phyloP scores from a whole-genome alignment of 2,888 invertebrate genomes.

The Sialis lutaria region DNA sequence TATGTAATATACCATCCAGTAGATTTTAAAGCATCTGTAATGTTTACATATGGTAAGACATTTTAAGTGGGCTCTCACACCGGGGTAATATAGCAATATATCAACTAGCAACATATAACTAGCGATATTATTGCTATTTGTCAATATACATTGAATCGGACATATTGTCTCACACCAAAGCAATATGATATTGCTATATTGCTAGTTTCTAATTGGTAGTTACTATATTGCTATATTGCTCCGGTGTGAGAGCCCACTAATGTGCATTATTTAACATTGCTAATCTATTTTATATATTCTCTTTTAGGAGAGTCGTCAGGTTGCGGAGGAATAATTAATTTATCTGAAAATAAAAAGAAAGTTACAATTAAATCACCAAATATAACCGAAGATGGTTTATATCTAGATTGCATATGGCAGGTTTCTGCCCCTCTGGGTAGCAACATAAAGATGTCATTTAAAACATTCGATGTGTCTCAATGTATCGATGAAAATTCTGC shows the following conservation, averaged over 20 bases:
- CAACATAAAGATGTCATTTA: constrained; percentile 40
- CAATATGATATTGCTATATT: too few species aligned
- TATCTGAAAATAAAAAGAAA: constrained; percentile 24
- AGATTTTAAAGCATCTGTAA: constrained; percentile 41
- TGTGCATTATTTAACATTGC: not conserved
- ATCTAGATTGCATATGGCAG: constrained; percentile 64
- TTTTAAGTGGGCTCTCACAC: too few species aligned
- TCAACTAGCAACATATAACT: too few species aligned
- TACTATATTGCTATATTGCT: too few species aligned
- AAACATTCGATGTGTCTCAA: constrained; percentile 32
- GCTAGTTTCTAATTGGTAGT: too few species aligned
- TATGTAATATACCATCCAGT: too few species aligned
- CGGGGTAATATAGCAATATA: too few species aligned
- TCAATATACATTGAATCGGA: too few species aligned
- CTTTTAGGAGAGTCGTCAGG: constrained; percentile 30
- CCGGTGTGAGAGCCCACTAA: too few species aligned
- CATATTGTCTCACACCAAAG: too few species aligned
- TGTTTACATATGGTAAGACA: constrained; percentile 34
- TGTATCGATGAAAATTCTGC: constrained; percentile 27
- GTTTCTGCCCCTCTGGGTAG: constrained; percentile 40
- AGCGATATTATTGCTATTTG: too few species aligned
- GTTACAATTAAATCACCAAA: constrained; percentile 24
- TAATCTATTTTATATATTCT: not conserved
- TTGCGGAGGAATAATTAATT: constrained; percentile 50
- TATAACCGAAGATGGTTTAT: constrained; percentile 26